phyloP scores from a whole-genome alignment of 2,888 invertebrate genomes.

The Drosophila subsilvestris region DNA sequence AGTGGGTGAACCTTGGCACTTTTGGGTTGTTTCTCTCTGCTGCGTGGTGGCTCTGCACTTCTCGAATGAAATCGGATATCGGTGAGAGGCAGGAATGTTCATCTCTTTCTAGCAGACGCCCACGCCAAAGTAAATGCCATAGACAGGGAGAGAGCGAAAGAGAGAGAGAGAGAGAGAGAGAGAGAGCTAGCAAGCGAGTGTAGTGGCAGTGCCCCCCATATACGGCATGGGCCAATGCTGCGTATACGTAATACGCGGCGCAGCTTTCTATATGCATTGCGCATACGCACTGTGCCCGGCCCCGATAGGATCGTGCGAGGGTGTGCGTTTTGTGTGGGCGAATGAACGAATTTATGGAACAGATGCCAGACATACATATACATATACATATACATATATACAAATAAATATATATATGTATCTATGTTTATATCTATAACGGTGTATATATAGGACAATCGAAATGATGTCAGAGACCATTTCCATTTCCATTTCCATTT shows the following conservation, averaged over 20 bases:
- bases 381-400: background rate
- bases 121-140: slow-evolving; percentile 48
- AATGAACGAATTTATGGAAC: slow-evolving; percentile 56
- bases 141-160: slow-evolving; percentile 10
- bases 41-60: slow-evolving; percentile 4
- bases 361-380: slow-evolving; percentile 28
- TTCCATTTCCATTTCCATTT: slow-evolving; percentile 4
- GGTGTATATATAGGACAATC: slow-evolving; percentile 33
- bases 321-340: slow-evolving; percentile 9
- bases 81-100: background rate
- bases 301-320: slow-evolving; percentile 9
- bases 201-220: slow-evolving; percentile 53
- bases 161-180: background rate
- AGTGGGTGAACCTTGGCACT: background rate
- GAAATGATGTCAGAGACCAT: slow-evolving; percentile 47
- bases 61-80: slow-evolving; percentile 49
- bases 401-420: background rate
- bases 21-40: no score
- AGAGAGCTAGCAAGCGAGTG: background rate
- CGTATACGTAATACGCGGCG: slow-evolving; percentile 70
- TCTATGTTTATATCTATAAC: slow-evolving; percentile 2
- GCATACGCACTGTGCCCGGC: slow-evolving; percentile 67
- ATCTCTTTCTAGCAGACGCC: slow-evolving; percentile 25
- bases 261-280: slow-evolving; percentile 53
- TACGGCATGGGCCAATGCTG: slow-evolving; percentile 59